phyloP scores from a whole-genome alignment of 2,113 vertebrate species.

The Ancistrus triradiatus region DNA sequence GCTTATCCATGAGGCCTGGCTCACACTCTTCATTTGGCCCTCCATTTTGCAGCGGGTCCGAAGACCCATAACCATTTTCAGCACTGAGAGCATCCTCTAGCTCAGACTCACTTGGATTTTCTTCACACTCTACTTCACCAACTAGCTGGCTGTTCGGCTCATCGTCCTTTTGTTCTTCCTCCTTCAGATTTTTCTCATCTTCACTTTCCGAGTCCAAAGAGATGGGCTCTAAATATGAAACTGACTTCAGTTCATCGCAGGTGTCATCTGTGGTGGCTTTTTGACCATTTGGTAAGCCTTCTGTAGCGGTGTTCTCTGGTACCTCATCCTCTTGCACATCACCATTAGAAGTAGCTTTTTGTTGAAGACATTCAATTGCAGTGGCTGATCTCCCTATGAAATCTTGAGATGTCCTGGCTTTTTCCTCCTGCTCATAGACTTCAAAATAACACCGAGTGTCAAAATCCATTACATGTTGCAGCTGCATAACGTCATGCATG shows the following conservation, averaged over 20 bases:
- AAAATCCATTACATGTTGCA: constrained; percentile 83
- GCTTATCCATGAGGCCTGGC: constrained; percentile 64
- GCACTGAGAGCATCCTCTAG: constrained; percentile 71
- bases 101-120: constrained; percentile 70
- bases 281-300: constrained; percentile 45
- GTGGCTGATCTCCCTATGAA: constrained; percentile 67
- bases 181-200: constrained; percentile 51
- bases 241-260: constrained; percentile 61
- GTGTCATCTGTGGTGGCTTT: constrained; percentile 36
- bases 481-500: constrained; percentile 84
- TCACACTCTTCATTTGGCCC: constrained; percentile 76
- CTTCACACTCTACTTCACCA: constrained; percentile 30
- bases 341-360: constrained; percentile 47
- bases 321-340: constrained; percentile 29
- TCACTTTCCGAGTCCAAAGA: constrained; percentile 69
- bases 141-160: not conserved
- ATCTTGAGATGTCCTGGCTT: constrained; percentile 76
- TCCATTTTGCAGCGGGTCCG: constrained; percentile 67
- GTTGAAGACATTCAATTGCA: constrained; percentile 50
- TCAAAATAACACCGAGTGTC: constrained; percentile 72
- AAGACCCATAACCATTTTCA: constrained; percentile 72
- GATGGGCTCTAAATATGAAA: constrained; percentile 64
- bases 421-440: constrained; percentile 61
- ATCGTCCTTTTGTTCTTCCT: constrained; percentile 37
- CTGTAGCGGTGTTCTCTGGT: constrained; percentile 22